Evolutionary conservation across 2,113 vertebrate species (phyloP).

Genomic region (Pterocles burchelli): DNA sequence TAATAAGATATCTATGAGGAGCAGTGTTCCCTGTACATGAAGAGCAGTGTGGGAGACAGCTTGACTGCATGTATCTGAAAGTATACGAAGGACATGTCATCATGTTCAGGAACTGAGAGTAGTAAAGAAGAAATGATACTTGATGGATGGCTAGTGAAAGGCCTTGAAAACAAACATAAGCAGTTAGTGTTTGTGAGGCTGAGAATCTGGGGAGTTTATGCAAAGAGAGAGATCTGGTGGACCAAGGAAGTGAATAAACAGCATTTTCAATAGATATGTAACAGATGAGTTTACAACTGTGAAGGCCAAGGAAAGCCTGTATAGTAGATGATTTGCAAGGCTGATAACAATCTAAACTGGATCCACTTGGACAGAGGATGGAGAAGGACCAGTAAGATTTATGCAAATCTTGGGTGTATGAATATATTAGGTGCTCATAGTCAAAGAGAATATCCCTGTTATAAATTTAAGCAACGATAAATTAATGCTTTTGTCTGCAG

Average conservation of each 20-base stretch:
- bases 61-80: neutral
- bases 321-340: neutral
- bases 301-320: neutral
- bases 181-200: neutral
- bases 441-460: neutral
- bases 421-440: neutral
- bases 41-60: neutral
- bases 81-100: neutral
- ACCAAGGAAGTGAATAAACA: fast-evolving
- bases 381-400: neutral
- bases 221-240: neutral
- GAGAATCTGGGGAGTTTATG: neutral
- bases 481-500: neutral
- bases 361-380: neutral
- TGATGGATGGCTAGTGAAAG: neutral
- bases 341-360: neutral
- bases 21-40: neutral
- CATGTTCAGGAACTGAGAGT: neutral
- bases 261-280: neutral
- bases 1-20: neutral
- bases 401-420: neutral
- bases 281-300: neutral
- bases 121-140: neutral
- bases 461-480: neutral
- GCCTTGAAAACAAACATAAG: neutral